A percentile compares a stretch with the other conserved stretches of the same genome.
Evolutionary conservation across 2,797 vertebrate genomes (phyloP).

Genomic region (Apodemus agrarius): DNA sequence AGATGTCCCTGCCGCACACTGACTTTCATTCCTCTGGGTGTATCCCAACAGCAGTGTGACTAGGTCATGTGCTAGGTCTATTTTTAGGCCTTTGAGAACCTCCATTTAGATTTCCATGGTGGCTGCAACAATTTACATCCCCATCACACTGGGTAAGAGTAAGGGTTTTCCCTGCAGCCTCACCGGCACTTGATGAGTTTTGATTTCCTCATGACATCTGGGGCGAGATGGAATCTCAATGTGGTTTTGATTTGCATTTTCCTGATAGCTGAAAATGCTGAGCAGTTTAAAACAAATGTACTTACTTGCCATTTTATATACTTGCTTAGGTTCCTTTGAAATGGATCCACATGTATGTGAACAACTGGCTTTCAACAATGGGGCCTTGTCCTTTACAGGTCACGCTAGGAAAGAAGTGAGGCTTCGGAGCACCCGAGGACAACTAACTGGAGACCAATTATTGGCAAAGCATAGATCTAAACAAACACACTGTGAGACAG

Average conservation of each 20-base stretch:
- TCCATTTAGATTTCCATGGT: not conserved
- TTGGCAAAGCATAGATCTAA: not conserved
- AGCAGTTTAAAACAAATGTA: not conserved
- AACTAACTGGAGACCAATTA: not conserved
- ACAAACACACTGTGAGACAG: not conserved
- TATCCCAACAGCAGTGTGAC: not conserved
- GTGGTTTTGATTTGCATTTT: constrained; percentile 13
- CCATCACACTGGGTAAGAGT: not conserved
- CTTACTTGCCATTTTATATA: not conserved
- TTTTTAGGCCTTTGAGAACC: not conserved
- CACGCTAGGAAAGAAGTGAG: not conserved
- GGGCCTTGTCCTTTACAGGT: not conserved
- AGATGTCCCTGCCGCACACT: not conserved
- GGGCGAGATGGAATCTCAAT: not conserved
- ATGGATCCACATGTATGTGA: not conserved
- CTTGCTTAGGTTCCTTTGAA: constrained; percentile 10
- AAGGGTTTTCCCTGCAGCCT: not conserved
- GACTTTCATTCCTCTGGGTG: not conserved
- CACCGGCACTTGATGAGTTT: not conserved
- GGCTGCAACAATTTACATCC: not conserved
- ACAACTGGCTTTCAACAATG: not conserved
- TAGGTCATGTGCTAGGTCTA: not conserved
- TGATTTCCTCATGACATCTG: not conserved
- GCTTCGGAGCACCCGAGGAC: not conserved
- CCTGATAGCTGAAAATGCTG: not conserved